Conservation (phyloP, 2,797 vertebrate species). For the Dendrocincla fuliginosa region DNA sequence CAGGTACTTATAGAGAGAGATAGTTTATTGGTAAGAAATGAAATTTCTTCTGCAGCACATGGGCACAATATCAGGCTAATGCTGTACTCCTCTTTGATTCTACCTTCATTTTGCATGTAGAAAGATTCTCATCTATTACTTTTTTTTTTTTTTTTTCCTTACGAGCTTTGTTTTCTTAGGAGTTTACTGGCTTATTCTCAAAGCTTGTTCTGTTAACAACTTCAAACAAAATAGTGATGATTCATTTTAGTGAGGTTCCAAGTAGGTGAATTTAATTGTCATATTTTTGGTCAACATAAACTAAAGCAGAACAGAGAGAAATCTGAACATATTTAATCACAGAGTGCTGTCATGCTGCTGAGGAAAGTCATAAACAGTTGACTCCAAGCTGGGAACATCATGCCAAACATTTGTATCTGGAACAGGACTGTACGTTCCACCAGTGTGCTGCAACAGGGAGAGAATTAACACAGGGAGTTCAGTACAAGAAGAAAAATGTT, state of each 20-base stretch:
- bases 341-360: not conserved
- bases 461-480: not conserved
- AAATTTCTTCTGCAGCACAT: not conserved
- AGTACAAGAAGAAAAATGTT: conserved; percentile 17
- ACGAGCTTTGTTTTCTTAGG: not conserved
- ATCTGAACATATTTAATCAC: conserved; percentile 37
- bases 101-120: not conserved
- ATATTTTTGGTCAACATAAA: conserved; percentile 29
- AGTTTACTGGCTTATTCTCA: not conserved
- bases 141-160: not conserved
- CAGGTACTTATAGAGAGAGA: not conserved
- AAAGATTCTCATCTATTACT: not conserved
- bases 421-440: conserved; percentile 53
- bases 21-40: not conserved
- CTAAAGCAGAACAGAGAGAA: conserved; percentile 31
- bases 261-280: conserved; percentile 38
- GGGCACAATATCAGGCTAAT: not conserved
- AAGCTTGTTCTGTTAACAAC: not conserved
- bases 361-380: conserved; percentile 42
- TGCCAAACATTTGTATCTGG: conserved; percentile 65
- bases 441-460: conserved; percentile 9
- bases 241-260: conserved; percentile 32
- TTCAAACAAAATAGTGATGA: not conserved
- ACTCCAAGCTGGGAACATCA: conserved; percentile 38
- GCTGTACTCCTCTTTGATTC: not conserved